Base-by-base conservation (phyloP, 2,888 invertebrate genomes). In the Lottia gigantea region DNA sequence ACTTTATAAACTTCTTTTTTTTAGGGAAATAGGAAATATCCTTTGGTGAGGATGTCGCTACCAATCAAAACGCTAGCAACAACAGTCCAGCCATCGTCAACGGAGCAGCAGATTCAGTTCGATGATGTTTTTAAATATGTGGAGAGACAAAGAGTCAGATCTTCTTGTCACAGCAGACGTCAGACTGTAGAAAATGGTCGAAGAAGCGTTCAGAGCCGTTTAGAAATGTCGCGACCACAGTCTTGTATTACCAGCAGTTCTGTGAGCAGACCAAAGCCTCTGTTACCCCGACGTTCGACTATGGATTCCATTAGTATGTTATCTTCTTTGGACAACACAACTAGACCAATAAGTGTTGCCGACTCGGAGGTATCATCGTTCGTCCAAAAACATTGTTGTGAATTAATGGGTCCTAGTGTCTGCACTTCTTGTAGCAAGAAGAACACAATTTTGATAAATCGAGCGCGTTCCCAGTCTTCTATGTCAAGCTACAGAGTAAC, bases 371-470 rank as follows among this genome's bases (percentile, higher is more conserved):
- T 26, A 55, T 55, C 55, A 23, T 55, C 67, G 0, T 47, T 46
- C 8, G 15, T 67, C 23, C 64, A 64, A 19, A 66, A 71, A 12
- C 80, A 82, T 63, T 81, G 78, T 68, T 81, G 81, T 66, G 80
- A 82, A 19, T 73, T 82, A 31, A 76, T 82, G 46, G 86, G 86
- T 0, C 83, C 84, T 1, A 78, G 78, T 40, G 70, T 79, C 55
- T 86, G 86, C 71, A 80, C 82, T 49, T 77, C 82, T 47, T 85
- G 86, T 73, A 73, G 78, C 14, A 79, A 80, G 67, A 76, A 77
- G 40, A 71, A 79, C 26, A 74, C 78, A 55, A 74, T 79, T 40
- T 73, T 77, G 40, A 69, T 75, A 12, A 77, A 79, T 66, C 73
- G 74, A 40, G 75, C 78, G 19, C 45, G 76, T 25, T 79, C 76